A percentile compares a stretch with the other conserved stretches of the same genome.
These are phyloP conservation scores for Phenganax stokvisi DNA, from an alignment of 92 coral and sea anemone species.

Conservation along the genomic window DNA sequence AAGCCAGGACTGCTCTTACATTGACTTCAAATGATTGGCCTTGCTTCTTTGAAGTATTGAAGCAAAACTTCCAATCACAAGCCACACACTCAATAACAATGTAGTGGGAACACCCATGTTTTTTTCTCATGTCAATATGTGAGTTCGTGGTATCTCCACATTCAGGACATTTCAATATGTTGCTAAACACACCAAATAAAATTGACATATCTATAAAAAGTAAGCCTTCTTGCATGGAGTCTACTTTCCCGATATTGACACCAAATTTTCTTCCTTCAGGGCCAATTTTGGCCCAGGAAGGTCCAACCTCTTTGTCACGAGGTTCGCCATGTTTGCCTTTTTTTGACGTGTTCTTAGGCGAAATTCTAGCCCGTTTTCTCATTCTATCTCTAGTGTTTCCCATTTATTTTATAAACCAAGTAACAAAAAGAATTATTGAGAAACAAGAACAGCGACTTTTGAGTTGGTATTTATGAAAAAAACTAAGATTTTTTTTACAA, in stretches of 20 bases:
- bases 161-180: slow-evolving; percentile 2
- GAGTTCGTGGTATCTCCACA: not conserved
- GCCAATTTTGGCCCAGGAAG: slow-evolving; percentile 1
- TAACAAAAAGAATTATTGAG: too few relatives aligned
- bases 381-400: not conserved
- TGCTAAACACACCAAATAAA: not conserved
- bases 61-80: too few relatives aligned
- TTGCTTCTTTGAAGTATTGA: too few relatives aligned
- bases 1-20: too few relatives aligned
- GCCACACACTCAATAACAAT: too few relatives aligned
- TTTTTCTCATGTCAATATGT: not conserved
- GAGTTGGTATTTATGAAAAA: too few relatives aligned
- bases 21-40: too few relatives aligned
- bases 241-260: not conserved
- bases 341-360: not conserved
- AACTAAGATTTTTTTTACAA: too few relatives aligned
- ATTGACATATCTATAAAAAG: not conserved
- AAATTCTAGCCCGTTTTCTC: not conserved
- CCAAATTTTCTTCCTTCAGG: not conserved
- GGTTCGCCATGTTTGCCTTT: not conserved
- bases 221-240: not conserved
- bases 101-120: too few relatives aligned
- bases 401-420: not conserved
- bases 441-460: too few relatives aligned
- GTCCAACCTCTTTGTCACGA: slow-evolving; percentile 5